These are phyloP conservation scores for Paralvinella palmiformis DNA, from an alignment of 1,140 invertebrate genomes.

Conservation along the genomic window DNA sequence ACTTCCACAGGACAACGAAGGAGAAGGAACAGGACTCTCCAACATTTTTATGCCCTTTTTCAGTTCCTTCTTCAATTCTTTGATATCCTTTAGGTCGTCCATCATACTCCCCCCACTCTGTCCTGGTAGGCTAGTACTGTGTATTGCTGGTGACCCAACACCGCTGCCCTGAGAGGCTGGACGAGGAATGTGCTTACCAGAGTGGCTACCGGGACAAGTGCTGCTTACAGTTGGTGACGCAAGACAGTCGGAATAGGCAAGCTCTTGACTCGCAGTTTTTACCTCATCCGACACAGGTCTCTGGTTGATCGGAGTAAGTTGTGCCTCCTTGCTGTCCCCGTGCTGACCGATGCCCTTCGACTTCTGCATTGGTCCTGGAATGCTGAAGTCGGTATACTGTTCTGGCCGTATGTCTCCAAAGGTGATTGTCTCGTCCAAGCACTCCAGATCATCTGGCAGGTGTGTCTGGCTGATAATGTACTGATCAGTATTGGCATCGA, in stretches of 20 bases:
- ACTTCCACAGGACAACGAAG: too few species aligned
- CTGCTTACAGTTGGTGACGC: not conserved
- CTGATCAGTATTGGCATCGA: slow-evolving; percentile 6
- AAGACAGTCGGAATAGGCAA: not conserved
- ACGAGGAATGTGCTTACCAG: too few species aligned
- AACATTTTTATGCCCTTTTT: too few species aligned
- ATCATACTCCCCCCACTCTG: too few species aligned
- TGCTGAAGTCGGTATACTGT: not conserved
- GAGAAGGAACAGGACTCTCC: too few species aligned
- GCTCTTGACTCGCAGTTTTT: too few species aligned
- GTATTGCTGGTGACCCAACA: too few species aligned
- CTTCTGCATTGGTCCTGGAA: not conserved
- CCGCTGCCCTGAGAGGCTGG: too few species aligned
- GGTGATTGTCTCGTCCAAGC: slow-evolving; percentile 1
- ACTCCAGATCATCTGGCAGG: not conserved
- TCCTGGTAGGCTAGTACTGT: too few species aligned
- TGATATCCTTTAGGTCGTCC: too few species aligned
- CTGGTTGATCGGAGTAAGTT: not conserved
- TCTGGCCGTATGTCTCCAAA: slow-evolving; percentile 2
- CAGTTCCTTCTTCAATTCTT: too few species aligned
- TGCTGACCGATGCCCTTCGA: not conserved
- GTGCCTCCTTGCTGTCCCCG: not conserved
- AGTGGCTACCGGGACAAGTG: not conserved
- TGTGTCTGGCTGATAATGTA: not conserved
- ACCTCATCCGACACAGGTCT: not conserved